phyloP scores from a whole-genome alignment of 2,113 vertebrate genomes.

The Anser cygnoides region DNA sequence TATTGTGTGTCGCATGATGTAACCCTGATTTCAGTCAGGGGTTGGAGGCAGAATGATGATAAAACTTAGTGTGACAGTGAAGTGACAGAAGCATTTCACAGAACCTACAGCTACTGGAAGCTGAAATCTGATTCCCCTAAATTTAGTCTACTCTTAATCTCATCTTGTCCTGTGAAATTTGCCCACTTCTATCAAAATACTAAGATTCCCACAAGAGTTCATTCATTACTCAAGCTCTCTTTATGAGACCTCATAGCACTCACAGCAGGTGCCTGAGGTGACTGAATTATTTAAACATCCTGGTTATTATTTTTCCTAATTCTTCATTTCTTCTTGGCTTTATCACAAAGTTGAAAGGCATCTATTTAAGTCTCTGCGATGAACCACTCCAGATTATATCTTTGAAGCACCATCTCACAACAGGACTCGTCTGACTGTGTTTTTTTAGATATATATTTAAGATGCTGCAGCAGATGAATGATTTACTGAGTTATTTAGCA shows the following conservation, averaged over 20 bases:
- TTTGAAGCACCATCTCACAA: constrained; percentile 17
- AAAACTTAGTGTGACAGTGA: background rate
- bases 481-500: constrained; percentile 1
- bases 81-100: background rate
- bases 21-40: background rate
- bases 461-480: background rate
- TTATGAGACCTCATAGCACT: background rate
- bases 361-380: background rate
- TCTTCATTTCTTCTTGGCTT: background rate
- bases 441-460: background rate
- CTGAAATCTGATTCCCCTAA: background rate
- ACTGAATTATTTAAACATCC: background rate
- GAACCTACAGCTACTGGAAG: background rate
- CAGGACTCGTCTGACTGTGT: background rate
- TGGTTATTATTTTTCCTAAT: background rate
- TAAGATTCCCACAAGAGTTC: background rate
- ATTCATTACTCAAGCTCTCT: background rate
- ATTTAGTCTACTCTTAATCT: background rate
- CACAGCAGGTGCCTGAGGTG: background rate
- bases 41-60: background rate
- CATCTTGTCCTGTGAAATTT: background rate
- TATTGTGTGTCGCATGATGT: background rate
- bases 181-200: background rate
- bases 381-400: background rate
- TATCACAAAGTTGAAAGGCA: background rate